These are phyloP conservation scores for Tholera decimalis DNA, from an alignment of 2,888 invertebrate genomes.

Conservation along the genomic window DNA sequence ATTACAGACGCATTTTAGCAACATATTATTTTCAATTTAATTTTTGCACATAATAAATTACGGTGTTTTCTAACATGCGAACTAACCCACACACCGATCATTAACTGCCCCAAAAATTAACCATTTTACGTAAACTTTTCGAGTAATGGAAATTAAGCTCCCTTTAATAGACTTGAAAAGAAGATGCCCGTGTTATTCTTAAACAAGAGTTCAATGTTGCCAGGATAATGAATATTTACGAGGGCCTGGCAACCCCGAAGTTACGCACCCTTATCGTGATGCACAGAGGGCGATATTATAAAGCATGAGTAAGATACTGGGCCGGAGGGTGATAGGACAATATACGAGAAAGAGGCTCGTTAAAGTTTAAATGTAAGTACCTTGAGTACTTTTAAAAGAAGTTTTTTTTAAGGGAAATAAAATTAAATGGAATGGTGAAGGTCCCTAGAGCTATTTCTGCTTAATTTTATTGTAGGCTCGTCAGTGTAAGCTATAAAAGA, in stretches of 20 bases:
- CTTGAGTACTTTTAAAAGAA: conserved; percentile 20
- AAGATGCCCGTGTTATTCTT: conserved; percentile 70
- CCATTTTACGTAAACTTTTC: conserved; percentile 48
- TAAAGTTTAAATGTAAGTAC: conserved; percentile 58
- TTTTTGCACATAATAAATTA: neutral
- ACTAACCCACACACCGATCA: conserved; percentile 13
- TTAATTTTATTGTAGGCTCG: neutral
- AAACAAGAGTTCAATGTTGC: conserved; percentile 75
- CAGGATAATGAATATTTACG: conserved; percentile 78
- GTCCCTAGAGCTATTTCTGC: neutral
- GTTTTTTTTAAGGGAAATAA: conserved; percentile 8
- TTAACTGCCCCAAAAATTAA: conserved; percentile 38
- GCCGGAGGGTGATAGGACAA: conserved; percentile 58
- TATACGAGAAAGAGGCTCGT: conserved; percentile 54
- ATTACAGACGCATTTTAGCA: neutral
- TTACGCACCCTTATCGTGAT: conserved; percentile 74
- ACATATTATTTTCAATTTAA: neutral
- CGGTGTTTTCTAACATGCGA: neutral
- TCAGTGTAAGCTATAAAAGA: neutral
- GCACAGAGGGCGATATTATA: conserved; percentile 69
- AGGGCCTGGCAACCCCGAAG: conserved; percentile 62
- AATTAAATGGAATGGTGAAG: conserved; percentile 11
- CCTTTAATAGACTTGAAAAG: conserved; percentile 63
- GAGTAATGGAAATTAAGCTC: conserved; percentile 69
- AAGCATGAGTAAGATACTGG: conserved; percentile 65